Evolutionary conservation across 35 echinoderm and acorn worm genomes (phyloP).

Genomic region (Holothuria glaberrima): DNA sequence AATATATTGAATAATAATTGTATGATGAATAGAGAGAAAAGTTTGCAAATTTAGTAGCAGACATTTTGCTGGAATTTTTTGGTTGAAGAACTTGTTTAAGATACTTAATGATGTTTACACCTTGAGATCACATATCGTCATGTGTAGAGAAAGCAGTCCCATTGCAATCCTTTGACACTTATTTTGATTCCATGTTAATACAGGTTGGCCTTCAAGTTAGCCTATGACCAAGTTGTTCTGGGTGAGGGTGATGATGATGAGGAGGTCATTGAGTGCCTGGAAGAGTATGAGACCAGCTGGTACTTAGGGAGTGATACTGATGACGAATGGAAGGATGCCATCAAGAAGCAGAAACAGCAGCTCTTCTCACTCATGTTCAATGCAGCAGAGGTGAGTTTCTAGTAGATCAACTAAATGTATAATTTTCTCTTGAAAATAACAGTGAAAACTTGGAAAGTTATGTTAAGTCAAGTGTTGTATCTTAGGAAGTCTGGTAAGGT

Average conservation of each 20-base stretch:
- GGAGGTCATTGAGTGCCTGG: slow-evolving; percentile 78
- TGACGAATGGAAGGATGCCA: slow-evolving; percentile 66
- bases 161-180: background rate
- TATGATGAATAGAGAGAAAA: too few relatives aligned
- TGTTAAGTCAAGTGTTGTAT: too few relatives aligned
- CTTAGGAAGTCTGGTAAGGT: too few relatives aligned
- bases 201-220: slow-evolving; percentile 95
- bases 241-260: slow-evolving; percentile 81
- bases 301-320: slow-evolving; percentile 89
- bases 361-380: slow-evolving; percentile 93
- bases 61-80: too few relatives aligned
- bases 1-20: too few relatives aligned
- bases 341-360: slow-evolving; percentile 63
- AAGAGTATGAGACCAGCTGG: slow-evolving; percentile 88
- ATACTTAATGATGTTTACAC: too few relatives aligned
- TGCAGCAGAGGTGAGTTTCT: slow-evolving; percentile 62
- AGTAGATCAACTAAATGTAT: too few relatives aligned
- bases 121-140: too few relatives aligned
- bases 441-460: background rate
- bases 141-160: too few relatives aligned
- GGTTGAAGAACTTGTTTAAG: too few relatives aligned
- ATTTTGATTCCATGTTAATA: slow-evolving; percentile 1
- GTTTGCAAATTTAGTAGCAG: too few relatives aligned
- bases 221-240: slow-evolving; percentile 87
- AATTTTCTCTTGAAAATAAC: too few relatives aligned